phyloP scores from a whole-genome alignment of 2,797 vertebrate genomes.

The Tolypeutes matacus region DNA sequence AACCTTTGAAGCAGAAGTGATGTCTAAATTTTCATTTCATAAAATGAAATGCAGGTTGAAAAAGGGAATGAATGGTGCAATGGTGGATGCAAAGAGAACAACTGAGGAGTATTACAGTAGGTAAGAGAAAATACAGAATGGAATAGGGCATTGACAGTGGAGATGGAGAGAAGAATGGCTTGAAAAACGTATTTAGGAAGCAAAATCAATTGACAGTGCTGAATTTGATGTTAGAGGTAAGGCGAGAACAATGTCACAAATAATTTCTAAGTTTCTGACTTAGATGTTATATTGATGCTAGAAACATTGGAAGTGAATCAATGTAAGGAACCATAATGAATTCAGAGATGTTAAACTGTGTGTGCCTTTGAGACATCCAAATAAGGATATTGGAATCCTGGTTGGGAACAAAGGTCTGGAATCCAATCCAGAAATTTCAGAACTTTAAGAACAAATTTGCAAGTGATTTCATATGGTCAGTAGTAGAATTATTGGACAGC shows the following conservation, averaged over 20 bases:
- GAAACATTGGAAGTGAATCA: background rate
- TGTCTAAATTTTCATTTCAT: background rate
- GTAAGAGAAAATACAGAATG: background rate
- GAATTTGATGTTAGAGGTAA: background rate
- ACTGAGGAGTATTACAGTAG: background rate
- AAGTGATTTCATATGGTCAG: background rate
- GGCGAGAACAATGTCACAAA: background rate
- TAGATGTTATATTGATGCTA: background rate
- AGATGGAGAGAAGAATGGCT: background rate
- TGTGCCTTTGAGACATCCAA: background rate
- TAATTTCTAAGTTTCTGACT: background rate
- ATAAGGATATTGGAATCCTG: background rate
- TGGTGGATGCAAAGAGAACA: background rate
- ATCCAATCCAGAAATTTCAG: conserved; percentile 18
- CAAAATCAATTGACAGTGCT: background rate
- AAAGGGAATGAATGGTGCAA: background rate
- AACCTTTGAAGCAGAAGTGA: background rate
- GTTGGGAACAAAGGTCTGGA: background rate
- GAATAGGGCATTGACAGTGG: too few relatives aligned
- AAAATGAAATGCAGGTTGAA: background rate
- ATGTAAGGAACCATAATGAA: background rate
- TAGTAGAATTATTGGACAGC: background rate
- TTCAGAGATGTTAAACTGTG: background rate
- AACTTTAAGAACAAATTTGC: background rate
- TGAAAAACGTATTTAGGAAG: background rate